phyloP scores from a whole-genome alignment of 2,797 vertebrate genomes.

The Arctocebus calabarensis region DNA sequence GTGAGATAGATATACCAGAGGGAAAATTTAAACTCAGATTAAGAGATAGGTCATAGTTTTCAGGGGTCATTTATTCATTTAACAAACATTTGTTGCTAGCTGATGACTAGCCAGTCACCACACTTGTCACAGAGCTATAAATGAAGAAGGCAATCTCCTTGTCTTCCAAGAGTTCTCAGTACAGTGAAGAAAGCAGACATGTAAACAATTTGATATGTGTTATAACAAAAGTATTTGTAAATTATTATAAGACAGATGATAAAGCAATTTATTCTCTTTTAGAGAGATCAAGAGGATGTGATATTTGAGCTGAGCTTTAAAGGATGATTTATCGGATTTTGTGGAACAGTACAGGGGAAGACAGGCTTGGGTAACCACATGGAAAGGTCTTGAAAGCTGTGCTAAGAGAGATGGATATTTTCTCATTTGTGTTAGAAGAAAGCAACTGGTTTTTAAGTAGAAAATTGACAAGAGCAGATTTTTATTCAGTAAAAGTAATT shows the following conservation, averaged over 20 bases:
- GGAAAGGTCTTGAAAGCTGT: background rate
- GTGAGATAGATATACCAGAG: background rate
- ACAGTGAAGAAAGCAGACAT: constrained; percentile 48
- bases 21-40: background rate
- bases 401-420: background rate
- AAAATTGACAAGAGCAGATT: constrained; percentile 28
- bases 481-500: constrained; percentile 41
- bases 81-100: constrained; percentile 42
- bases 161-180: constrained; percentile 14
- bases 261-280: constrained; percentile 18
- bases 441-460: background rate
- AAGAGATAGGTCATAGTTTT: constrained; percentile 35
- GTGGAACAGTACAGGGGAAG: background rate
- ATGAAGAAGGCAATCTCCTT: constrained; percentile 35
- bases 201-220: background rate
- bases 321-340: background rate
- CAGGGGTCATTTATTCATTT: constrained; percentile 44
- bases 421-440: constrained; percentile 7
- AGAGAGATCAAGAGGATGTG: background rate
- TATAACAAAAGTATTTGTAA: constrained; percentile 49
- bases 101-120: constrained; percentile 26
- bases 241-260: background rate
- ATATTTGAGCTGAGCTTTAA: background rate
- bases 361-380: background rate
- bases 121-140: constrained; percentile 17